These are phyloP conservation scores for Phytoseiulus persimilis DNA, from an alignment of 2,888 invertebrate genomes.

Conservation along the genomic window DNA sequence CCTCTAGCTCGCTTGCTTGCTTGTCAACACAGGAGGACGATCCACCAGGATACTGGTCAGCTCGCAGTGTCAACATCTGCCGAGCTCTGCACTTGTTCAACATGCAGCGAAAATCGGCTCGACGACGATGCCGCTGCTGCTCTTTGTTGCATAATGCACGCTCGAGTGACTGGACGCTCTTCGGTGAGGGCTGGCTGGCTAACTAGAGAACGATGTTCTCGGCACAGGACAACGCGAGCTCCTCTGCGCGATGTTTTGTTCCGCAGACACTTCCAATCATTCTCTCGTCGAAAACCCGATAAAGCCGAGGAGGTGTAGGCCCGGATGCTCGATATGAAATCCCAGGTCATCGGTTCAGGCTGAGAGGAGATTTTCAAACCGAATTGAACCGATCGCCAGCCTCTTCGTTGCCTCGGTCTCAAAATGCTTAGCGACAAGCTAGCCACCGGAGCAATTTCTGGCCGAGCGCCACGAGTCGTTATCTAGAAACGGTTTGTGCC, in stretches of 20 bases:
- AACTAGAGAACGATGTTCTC: neutral
- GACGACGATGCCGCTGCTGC: neutral
- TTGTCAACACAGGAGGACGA: neutral
- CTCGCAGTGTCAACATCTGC: neutral
- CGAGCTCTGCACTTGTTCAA: constrained; percentile 5
- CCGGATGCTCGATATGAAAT: no score
- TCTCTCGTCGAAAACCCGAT: no score
- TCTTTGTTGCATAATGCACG: neutral
- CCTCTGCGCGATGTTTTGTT: neutral
- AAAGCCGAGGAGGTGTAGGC: no score
- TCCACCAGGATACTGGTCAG: neutral
- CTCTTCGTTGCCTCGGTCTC: no score
- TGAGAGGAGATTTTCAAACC: no score
- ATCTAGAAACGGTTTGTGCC: neutral
- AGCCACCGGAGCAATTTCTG: no score
- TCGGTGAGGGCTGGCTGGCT: neutral
- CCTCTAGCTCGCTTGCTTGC: neutral
- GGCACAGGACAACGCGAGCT: neutral
- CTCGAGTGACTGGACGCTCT: neutral
- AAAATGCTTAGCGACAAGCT: no score
- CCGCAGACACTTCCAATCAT: neutral
- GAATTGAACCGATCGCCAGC: no score
- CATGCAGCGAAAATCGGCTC: neutral
- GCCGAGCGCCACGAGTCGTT: no score
- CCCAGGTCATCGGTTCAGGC: no score